Evolutionary conservation across 2,888 invertebrate genomes (phyloP).

Genomic region (Argyra leucocephala): DNA sequence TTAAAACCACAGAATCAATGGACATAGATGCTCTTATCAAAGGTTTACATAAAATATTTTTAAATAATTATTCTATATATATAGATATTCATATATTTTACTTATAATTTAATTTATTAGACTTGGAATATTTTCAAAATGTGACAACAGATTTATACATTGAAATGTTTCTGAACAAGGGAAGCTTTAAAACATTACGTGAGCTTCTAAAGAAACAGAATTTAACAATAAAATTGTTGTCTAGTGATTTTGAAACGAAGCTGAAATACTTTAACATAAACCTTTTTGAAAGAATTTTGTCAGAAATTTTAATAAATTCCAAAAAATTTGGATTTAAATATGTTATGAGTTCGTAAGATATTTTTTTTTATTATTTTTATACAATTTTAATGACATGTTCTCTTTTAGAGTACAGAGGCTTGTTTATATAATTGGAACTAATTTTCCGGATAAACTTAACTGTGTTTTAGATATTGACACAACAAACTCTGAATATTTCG

Average conservation of each 20-base stretch:
- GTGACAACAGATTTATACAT: not conserved
- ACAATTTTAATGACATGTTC: not conserved
- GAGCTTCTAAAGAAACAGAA: not conserved
- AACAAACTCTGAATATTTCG: not conserved
- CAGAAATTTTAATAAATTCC: not conserved
- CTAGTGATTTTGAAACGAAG: not conserved
- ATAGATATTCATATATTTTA: too few relatives aligned
- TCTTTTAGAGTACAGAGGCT: not conserved
- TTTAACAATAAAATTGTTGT: not conserved
- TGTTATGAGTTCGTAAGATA: not conserved
- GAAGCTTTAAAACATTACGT: not conserved
- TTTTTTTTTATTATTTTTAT: not conserved
- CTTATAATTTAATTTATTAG: too few relatives aligned
- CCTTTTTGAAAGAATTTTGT: conserved; percentile 2
- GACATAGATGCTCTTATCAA: not conserved
- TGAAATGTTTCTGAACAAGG: not conserved
- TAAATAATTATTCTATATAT: not conserved
- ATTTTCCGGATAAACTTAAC: not conserved
- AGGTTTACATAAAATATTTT: conserved; percentile 6
- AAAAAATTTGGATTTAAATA: conserved; percentile 11
- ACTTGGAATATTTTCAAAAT: not conserved
- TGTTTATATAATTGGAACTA: not conserved
- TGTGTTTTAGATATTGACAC: conserved; percentile 14
- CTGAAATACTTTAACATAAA: not conserved
- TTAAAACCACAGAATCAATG: not conserved